Evolutionary conservation across 2,888 invertebrate species (phyloP), one percentile per base, ranked within the genome.

Genomic region (Anaspis maculata): DNA sequence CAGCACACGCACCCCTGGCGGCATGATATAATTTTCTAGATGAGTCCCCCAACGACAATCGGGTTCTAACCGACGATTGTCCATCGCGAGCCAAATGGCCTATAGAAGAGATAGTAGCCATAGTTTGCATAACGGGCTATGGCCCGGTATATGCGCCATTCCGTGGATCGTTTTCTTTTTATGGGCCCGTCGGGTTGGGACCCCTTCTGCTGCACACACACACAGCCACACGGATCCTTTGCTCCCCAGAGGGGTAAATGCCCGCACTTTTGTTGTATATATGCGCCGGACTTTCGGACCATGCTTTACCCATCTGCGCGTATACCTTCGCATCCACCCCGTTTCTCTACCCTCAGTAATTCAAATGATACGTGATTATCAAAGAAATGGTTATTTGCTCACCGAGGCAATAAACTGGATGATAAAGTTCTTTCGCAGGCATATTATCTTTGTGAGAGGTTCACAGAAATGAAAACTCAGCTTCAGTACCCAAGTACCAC

Each of bases 121-220:
- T 60, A 58, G 59, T 62, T 62, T 61, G 62, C 62, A 62, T 62
- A 62, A 62, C 61, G 51, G 55, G 51, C 53, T 52, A 56, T 57
- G 50, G 56, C 54, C n/a, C 51, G 51, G 52, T 54, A 45, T 52
- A 54, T 53, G 49, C 46, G 51, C 56, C 55, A 56, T 61, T 56
- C 53, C 52, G 54, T 53, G 56, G 56, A 54, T 55, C 59, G 56
- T 59, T 59, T 52, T 51, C 52, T 57, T 59, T 59, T 61, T 60
- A 58, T 54, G 48, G 36, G n/a, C n/a, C n/a, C n/a, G n/a, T n/a
- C n/a, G n/a, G n/a, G n/a, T n/a, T n/a, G 45, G 44, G 48, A 51
- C 56, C 57, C 56, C 56, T 56, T 55, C 52, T 56, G 48, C 47
- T 42, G 48, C 40, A n/a, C n/a, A n/a, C n/a, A n/a, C n/a, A n/a